A percentile compares a stretch with the other conserved stretches of the same genome.
Evolutionary conservation across 2,113 vertebrate species (phyloP).

Genomic region (Orientallactaga bullata): DNA sequence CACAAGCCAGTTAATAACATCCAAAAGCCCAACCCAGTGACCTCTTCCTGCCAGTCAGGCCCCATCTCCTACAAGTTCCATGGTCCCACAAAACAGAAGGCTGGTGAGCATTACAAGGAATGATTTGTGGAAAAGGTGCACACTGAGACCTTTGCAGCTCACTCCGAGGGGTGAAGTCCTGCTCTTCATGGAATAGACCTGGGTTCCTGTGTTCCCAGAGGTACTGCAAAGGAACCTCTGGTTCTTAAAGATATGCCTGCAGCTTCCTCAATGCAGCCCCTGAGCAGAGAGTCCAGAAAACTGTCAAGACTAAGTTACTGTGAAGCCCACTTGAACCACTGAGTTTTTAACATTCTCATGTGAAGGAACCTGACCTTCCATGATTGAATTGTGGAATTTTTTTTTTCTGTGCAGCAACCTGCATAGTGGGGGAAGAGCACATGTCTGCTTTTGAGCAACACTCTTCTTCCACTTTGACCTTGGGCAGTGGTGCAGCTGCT

Average conservation of each 20-base stretch:
- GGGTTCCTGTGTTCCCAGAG: not conserved
- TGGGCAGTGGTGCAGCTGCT: not conserved
- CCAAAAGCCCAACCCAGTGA: not conserved
- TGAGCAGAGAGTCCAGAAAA: not conserved
- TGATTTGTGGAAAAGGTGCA: not conserved
- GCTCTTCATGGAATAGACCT: no score
- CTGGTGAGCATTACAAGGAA: not conserved
- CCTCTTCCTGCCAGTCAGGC: not conserved
- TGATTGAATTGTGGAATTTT: not conserved
- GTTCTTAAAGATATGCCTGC: not conserved
- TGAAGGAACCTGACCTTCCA: not conserved
- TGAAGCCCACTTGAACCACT: not conserved
- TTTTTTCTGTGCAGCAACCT: not conserved
- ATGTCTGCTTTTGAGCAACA: not conserved
- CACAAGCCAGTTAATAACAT: not conserved
- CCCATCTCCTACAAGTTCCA: not conserved
- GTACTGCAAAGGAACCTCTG: not conserved
- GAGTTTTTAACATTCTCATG: not conserved
- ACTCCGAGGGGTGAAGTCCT: no score
- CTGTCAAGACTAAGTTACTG: not conserved
- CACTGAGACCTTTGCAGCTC: not conserved
- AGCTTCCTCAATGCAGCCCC: not conserved
- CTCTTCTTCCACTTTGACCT: not conserved
- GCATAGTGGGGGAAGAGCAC: not conserved
- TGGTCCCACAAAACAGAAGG: not conserved